Evolutionary conservation across 2,113 vertebrate genomes (phyloP), one percentile per base, ranked within the genome.

Genomic region (Triplophysa dalaica): DNA sequence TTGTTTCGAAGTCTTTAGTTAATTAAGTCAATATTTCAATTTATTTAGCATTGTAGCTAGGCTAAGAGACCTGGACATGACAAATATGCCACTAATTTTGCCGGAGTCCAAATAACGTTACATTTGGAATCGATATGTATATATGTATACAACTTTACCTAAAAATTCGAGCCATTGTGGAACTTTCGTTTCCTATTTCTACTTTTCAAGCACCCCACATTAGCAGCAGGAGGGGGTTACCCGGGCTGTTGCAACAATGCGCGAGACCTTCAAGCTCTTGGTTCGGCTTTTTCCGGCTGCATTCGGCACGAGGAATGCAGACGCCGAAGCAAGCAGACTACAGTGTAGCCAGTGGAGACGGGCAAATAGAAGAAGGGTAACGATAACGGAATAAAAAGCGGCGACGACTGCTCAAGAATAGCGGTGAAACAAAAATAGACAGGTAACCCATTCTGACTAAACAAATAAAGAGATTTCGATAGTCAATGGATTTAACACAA

Each of bases 251-350:
- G 41, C 41, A 26, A 19, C 41, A 56, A 58, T 6, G 9, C 43
- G 43, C 22, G 54, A 62, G 17, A 33, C 33, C 22, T 62, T 50
- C 38, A 29, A 50, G 22, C 50, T 50, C 41, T 16, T n/a, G 50
- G 63, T 66, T 85, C 84, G 75, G 69, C 8, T 52, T 66, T 81
- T 77, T 83, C 79, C 81, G 81, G 65, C 56, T 56, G 33, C 50
- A 75, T 14, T 79, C 79, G 79, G 80, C 76, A 69, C 50, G 8
- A 52, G 70, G 79, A 83, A 81, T 81, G 84, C 84, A 83, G 82
- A 83, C 62, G 16, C 22, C 67, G 61, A 78, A 70, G 79, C 69
- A 50, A n/a, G 79, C 58, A 80, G 56, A 66, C 61, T 56, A 33
- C 56, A 60, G 60, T 68, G 69, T 58, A 70, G 68, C 50, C 73